These are phyloP conservation scores for Oryzaephilus surinamensis DNA, from an alignment of 1,140 invertebrate species.

Conservation along the genomic window DNA sequence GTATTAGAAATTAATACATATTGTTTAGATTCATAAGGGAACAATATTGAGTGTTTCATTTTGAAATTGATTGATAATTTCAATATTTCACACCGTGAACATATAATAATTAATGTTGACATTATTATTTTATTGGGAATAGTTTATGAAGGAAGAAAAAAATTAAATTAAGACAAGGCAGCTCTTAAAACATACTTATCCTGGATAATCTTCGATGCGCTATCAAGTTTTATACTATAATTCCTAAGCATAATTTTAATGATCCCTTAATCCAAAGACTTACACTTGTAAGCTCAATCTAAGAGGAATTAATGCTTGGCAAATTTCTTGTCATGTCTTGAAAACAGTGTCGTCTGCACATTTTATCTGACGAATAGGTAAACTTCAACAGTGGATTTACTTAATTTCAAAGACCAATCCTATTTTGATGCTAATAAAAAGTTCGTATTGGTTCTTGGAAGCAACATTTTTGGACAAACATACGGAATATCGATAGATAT, in stretches of 20 bases:
- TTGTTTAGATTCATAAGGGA: slow-evolving; percentile 16
- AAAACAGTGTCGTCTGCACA: slow-evolving; percentile 16
- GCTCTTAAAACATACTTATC: slow-evolving; percentile 33
- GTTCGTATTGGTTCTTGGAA: no score
- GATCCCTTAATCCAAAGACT: slow-evolving; percentile 37
- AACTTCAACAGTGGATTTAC: no score
- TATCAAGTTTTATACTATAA: slow-evolving; percentile 39
- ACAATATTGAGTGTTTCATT: no score
- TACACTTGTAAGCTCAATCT: slow-evolving; percentile 36
- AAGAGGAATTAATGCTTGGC: slow-evolving; percentile 35
- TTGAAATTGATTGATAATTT: no score
- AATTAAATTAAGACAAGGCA: slow-evolving; percentile 13
- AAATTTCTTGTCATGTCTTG: slow-evolving; percentile 32
- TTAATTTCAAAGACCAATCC: no score
- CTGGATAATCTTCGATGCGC: slow-evolving; percentile 37
- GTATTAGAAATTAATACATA: slow-evolving; percentile 22
- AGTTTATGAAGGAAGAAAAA: background rate
- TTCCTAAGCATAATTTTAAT: slow-evolving; percentile 39
- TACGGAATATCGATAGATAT: no score
- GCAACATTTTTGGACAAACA: no score
- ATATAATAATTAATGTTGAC: no score
- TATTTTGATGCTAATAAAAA: no score
- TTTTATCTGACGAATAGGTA: slow-evolving; percentile 4
- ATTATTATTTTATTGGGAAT: no score
- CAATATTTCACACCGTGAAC: no score